Conservation (phyloP, 2,888 invertebrate species). For the Cybosia mesomella region DNA sequence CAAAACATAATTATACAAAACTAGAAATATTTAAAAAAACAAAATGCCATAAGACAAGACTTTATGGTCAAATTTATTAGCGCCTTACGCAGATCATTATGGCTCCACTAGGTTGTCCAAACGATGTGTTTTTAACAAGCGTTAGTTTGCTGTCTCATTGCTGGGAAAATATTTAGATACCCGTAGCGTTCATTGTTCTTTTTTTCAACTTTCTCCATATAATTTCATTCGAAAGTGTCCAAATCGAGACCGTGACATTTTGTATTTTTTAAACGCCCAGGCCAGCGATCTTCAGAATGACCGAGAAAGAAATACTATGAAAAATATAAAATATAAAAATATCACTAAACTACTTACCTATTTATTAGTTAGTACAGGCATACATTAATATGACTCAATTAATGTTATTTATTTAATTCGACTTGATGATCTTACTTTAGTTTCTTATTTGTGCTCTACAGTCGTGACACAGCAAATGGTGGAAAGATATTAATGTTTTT, state of each 20-base stretch:
- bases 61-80: background rate
- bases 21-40: too few relatives aligned
- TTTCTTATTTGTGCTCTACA: too few relatives aligned
- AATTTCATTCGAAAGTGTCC: conserved; percentile 20
- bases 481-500: too few relatives aligned
- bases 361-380: too few relatives aligned
- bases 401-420: too few relatives aligned
- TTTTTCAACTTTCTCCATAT: conserved; percentile 19
- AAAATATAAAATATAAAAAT: too few relatives aligned
- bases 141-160: conserved; percentile 10
- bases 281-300: background rate
- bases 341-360: too few relatives aligned
- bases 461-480: too few relatives aligned
- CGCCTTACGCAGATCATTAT: background rate
- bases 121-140: background rate
- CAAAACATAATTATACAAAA: too few relatives aligned
- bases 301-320: background rate
- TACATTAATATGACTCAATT: too few relatives aligned
- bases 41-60: background rate
- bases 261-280: background rate
- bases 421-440: too few relatives aligned
- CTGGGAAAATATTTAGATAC: conserved; percentile 21
- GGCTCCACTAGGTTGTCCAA: background rate
- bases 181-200: conserved; percentile 16
- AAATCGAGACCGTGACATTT: conserved; percentile 17